Evolutionary conservation across 2,113 vertebrate species (phyloP).

Genomic region (Rhadina sibilatrix): DNA sequence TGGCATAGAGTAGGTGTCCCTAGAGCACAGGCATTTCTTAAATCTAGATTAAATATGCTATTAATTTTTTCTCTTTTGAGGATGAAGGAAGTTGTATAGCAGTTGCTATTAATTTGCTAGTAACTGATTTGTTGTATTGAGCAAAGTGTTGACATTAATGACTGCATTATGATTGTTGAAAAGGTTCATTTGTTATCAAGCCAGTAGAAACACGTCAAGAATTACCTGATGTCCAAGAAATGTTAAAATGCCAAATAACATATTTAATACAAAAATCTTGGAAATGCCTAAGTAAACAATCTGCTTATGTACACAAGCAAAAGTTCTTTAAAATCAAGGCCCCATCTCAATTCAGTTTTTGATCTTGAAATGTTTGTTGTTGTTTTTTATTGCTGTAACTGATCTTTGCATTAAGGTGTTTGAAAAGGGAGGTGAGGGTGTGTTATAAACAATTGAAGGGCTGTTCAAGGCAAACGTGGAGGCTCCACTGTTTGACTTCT

Average conservation of each 20-base stretch:
- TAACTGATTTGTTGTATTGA: neutral
- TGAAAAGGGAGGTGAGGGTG: neutral
- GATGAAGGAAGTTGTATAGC: neutral
- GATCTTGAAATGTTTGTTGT: neutral
- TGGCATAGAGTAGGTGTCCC: neutral
- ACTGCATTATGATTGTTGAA: neutral
- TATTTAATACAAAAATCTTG: neutral
- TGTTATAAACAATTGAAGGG: neutral
- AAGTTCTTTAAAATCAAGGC: neutral
- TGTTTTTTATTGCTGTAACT: neutral
- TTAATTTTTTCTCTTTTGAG: neutral
- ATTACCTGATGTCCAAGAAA: neutral
- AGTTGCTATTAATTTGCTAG: neutral
- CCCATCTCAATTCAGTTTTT: neutral
- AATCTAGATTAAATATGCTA: neutral
- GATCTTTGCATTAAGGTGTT: neutral
- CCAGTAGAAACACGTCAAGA: neutral
- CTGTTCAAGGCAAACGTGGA: neutral
- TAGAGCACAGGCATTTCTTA: neutral
- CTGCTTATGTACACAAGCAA: neutral
- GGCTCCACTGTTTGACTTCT: neutral
- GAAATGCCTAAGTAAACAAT: neutral
- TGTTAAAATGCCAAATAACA: neutral
- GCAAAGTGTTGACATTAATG: neutral
- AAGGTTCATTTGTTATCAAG: neutral